Evolutionary conservation across 2,888 invertebrate species (phyloP), one percentile per base, ranked within the genome.

Genomic region (Campoplex nolae): DNA sequence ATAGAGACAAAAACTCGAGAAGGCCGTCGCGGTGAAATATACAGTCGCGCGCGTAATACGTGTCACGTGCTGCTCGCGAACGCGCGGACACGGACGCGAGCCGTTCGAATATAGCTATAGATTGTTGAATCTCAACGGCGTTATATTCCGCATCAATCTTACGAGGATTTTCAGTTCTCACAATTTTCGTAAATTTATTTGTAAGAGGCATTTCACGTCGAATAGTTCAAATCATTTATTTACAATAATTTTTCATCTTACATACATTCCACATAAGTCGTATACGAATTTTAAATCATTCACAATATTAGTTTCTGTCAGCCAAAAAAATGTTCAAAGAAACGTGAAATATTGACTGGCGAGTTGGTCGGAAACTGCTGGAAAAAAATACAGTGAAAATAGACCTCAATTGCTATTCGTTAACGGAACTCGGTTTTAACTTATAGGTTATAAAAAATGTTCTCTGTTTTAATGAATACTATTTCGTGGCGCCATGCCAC

Each of bases 1-100:
- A 74, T 70, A 74, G 75, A 65, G 84, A 13, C 32, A 32, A 68
- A 62, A 77, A 51, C 48, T 73, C 77, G 67, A 73, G 81, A 81
- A 85, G 81, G 81, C 73, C 48, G 54, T 81, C 51, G 32, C 3
- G 3, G 18, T 18, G 28, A 18, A 23, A 68, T 82, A 68, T 58
- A 54, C 62, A 81, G 51, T 62, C 38, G 38, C 35, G 70, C 7
- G 48, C 18, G 11, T 75, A 45, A 58, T 23, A 76, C 18, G 45
- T 58, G 51, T 68, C 80, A 65, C 58, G 79, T 79, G 77, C 62
- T 79, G 71, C 62, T 65, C 48, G 42, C 76, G 58, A 42, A 71
- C 80, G 80, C 76, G 75, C 23, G 23, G 23, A 23, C 23, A 23
- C 23, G 28, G 48, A 28, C 62, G n/a, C 38, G 38, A 38, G 6